Conservation (phyloP, 2,797 vertebrate genomes). For the Psittacula echo region DNA sequence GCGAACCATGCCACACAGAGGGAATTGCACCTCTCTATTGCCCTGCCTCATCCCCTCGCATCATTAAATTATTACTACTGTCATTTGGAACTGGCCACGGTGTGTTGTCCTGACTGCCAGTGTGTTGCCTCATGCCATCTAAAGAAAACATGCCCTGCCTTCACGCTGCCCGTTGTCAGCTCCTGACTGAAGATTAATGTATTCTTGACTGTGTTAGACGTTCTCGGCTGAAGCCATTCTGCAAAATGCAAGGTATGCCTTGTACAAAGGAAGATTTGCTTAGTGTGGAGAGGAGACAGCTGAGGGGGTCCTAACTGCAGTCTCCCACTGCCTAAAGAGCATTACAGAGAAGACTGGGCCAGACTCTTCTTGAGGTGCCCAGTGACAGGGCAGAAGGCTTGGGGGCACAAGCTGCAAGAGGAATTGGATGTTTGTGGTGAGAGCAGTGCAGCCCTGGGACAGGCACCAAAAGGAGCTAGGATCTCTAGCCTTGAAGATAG, state of each 20-base stretch:
- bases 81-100: neutral
- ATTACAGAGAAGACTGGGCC: neutral
- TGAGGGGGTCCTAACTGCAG: neutral
- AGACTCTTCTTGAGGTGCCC: neutral
- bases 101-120: neutral
- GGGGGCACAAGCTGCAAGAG: neutral
- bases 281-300: neutral
- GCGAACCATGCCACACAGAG: neutral
- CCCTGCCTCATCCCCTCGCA: neutral
- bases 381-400: neutral
- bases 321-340: neutral
- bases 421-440: neutral
- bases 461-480: neutral
- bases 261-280: neutral
- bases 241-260: neutral
- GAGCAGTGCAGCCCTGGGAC: neutral
- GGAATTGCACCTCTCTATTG: neutral
- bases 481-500: neutral
- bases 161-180: neutral
- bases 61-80: neutral
- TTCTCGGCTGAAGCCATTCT: neutral
- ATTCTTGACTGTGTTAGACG: neutral
- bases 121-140: rapidly evolving
- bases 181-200: neutral
- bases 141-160: neutral